These are phyloP conservation scores for Galeopterus variegatus DNA, from an alignment of 2,113 vertebrate species.

Conservation along the genomic window DNA sequence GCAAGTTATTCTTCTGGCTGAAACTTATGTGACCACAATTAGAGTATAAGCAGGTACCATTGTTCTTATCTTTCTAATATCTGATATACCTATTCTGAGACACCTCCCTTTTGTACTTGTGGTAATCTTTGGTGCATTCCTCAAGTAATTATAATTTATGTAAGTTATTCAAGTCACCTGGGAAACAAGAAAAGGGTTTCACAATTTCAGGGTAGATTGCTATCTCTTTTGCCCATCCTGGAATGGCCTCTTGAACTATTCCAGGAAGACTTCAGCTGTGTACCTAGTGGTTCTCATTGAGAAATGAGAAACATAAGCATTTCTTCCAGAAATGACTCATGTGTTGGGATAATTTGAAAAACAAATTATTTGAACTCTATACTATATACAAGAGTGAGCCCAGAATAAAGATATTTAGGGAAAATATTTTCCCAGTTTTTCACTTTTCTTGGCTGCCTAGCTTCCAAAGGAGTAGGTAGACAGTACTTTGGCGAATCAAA, in stretches of 20 bases:
- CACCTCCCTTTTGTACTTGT: neutral
- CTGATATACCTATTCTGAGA: neutral
- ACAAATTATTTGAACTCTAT: neutral
- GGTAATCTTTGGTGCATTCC: neutral
- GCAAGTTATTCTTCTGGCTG: neutral
- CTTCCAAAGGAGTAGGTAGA: neutral
- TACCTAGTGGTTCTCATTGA: neutral
- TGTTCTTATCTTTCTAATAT: neutral
- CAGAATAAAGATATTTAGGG: constrained; percentile 43
- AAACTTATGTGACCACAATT: neutral
- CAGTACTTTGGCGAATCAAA: constrained; percentile 5
- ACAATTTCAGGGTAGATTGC: neutral
- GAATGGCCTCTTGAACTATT: neutral
- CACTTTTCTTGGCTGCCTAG: constrained; percentile 43
- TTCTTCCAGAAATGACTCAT: constrained; percentile 49
- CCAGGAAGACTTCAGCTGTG: neutral
- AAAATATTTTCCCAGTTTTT: constrained; percentile 8
- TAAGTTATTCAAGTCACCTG: neutral
- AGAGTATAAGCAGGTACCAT: neutral
- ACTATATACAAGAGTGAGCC: neutral
- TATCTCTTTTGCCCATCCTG: neutral
- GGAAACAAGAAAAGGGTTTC: neutral
- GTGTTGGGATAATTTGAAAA: constrained; percentile 37
- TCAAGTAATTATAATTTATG: neutral
- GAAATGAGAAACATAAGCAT: neutral